phyloP scores from a whole-genome alignment of 2,797 vertebrate species.

The Lateolabrax maculatus region DNA sequence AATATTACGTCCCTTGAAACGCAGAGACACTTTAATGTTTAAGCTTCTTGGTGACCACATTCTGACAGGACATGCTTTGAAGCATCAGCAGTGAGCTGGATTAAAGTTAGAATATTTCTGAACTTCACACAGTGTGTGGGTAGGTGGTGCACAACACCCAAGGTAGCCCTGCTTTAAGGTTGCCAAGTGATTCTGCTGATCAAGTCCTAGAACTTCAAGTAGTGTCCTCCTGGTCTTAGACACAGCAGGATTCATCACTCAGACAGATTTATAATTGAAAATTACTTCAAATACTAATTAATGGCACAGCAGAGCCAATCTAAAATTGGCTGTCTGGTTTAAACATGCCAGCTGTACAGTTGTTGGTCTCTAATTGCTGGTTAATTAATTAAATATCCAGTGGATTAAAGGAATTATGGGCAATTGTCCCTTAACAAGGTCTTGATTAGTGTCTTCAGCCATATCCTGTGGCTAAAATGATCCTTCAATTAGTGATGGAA shows the following conservation, averaged over 20 bases:
- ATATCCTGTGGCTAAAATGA: constrained; percentile 72
- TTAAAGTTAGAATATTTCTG: background rate
- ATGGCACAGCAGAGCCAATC: constrained; percentile 58
- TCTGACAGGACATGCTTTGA: constrained; percentile 9
- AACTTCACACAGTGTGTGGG: constrained; percentile 12
- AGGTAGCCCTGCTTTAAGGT: background rate
- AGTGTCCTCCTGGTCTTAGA: constrained; percentile 28
- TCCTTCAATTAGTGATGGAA: constrained; percentile 75
- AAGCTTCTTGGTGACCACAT: background rate
- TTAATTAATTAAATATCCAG: constrained; percentile 80
- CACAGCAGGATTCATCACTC: constrained; percentile 61
- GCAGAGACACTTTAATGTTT: background rate
- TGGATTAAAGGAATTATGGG: constrained; percentile 78
- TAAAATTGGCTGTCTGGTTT: constrained; percentile 53
- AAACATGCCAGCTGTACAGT: constrained; percentile 57
- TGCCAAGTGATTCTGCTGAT: constrained; percentile 49
- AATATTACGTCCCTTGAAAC: background rate
- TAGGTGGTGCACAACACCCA: background rate
- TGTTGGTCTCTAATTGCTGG: constrained; percentile 71
- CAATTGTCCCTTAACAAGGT: constrained; percentile 78
- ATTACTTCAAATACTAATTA: constrained; percentile 69
- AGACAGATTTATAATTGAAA: constrained; percentile 59
- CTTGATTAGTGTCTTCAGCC: constrained; percentile 80
- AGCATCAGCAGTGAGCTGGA: background rate
- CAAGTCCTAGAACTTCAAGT: constrained; percentile 21